Base-by-base conservation (phyloP, 2,888 invertebrate genomes). In the Acrobasis consociella region DNA sequence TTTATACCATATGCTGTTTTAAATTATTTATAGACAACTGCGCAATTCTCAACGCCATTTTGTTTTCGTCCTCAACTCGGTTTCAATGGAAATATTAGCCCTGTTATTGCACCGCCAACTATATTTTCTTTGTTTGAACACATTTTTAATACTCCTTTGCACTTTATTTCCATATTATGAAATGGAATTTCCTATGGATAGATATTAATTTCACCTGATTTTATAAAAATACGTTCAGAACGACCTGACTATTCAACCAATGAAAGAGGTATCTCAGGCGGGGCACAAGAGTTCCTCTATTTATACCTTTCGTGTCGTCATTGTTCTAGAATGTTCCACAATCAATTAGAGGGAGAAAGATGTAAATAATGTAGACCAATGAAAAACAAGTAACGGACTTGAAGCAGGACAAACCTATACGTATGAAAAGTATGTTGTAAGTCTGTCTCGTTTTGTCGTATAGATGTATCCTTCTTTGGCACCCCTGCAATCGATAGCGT, bases 321-420 rank as follows among this genome's bases (percentile, higher is more conserved):
- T 64, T 64, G 10, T 82, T 85, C 85, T 80, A 78, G 86, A 85
- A 82, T 64, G 55, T 85, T 79, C 78, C 63, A 56, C 58, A 51
- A 16, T 53, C 49, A 60, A 16, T 56, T 31, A 58, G 63, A 61
- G 65, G 55, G 60, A 64, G 22, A 59, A 11, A 62, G 31, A 22
- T 60, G 46, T 13, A 46, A 46, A 46, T 3, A n/a, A 5, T 46
- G n/a, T n/a, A 13, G 13, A 46, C 46, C 46, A 46, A 46, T 46
- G 46, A n/a, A 46, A 46, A 46, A 46, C 46, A 46, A 46, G n/a
- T 46, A 7, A 5, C n/a, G 13, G n/a, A 46, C 2, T 15, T 17
- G 42, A 16, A 39, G 42, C 56, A 56, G n/a, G 42, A 56, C 56
- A 56, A 46, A 56, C 16, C 17, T 56, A 56, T 56, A 38, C 9